phyloP scores from a whole-genome alignment of 2,797 vertebrate genomes.

The Microhierax caerulescens region DNA sequence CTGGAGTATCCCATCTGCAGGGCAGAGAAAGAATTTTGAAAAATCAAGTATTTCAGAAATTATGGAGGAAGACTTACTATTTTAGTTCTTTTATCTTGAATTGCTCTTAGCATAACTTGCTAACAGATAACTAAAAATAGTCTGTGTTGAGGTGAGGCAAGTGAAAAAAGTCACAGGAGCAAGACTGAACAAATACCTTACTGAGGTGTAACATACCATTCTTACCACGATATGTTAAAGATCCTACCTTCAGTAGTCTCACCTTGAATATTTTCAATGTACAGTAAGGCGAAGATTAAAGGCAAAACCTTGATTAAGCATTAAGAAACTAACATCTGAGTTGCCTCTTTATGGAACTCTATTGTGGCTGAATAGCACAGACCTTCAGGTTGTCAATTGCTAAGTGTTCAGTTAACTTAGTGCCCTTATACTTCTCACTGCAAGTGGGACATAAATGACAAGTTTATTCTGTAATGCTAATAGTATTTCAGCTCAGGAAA shows the following conservation, averaged over 20 bases:
- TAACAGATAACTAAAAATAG: not conserved
- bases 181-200: not conserved
- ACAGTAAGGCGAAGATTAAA: not conserved
- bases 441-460: not conserved
- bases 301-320: not conserved
- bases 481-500: not conserved
- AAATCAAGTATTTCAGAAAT: not conserved
- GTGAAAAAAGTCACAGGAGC: not conserved
- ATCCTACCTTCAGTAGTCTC: not conserved
- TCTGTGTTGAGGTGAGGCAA: not conserved
- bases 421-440: not conserved
- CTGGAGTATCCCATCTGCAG: not conserved
- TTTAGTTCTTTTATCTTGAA: not conserved
- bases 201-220: not conserved
- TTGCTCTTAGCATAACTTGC: no score
- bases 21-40: not conserved
- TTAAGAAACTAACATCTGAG: not conserved
- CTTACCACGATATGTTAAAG: not conserved
- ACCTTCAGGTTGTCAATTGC: not conserved
- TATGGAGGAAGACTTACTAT: not conserved
- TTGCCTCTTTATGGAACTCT: not conserved
- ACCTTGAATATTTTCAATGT: not conserved
- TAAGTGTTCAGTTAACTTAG: not conserved
- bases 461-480: not conserved
- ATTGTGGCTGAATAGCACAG: not conserved